Evolutionary conservation across 1,140 invertebrate species (phyloP).

Genomic region (Euura saliciscinereae): DNA sequence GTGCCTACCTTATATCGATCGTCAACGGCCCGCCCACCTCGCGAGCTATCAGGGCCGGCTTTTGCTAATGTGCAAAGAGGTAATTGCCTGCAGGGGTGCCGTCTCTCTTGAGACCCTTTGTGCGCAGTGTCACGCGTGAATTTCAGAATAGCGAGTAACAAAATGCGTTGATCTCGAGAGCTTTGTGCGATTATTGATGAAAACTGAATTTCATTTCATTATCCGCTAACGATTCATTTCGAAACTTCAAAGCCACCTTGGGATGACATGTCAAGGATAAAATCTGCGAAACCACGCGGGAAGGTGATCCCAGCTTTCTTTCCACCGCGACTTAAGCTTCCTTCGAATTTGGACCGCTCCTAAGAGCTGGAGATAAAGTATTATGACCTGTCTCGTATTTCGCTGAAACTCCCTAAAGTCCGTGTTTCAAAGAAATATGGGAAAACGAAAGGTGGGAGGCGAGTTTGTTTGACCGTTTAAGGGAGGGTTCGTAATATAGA

Average conservation of each 20-base stretch:
- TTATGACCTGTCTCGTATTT: background rate
- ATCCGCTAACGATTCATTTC: background rate
- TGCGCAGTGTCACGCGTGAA: background rate
- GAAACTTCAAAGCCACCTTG: background rate
- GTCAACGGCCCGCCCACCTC: background rate
- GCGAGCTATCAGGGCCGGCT: slow-evolving; percentile 1
- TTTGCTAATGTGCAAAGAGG: slow-evolving; percentile 5
- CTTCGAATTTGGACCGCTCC: background rate
- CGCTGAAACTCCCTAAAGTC: background rate
- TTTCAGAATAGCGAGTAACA: background rate
- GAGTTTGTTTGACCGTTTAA: background rate
- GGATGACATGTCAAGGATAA: background rate
- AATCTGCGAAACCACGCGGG: background rate
- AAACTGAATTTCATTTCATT: too few relatives aligned
- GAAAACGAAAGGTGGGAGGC: background rate
- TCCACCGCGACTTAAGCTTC: background rate
- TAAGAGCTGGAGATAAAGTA: background rate
- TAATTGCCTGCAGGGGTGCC: slow-evolving; percentile 6
- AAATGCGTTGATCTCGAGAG: background rate
- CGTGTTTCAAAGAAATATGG: background rate
- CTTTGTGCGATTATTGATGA: background rate
- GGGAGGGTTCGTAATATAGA: background rate
- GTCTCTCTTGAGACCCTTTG: slow-evolving; percentile 1
- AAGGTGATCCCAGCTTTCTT: background rate
- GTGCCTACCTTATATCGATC: background rate